Base-by-base conservation (phyloP, 2,888 invertebrate species). In the Schizotus pectinicornis region DNA sequence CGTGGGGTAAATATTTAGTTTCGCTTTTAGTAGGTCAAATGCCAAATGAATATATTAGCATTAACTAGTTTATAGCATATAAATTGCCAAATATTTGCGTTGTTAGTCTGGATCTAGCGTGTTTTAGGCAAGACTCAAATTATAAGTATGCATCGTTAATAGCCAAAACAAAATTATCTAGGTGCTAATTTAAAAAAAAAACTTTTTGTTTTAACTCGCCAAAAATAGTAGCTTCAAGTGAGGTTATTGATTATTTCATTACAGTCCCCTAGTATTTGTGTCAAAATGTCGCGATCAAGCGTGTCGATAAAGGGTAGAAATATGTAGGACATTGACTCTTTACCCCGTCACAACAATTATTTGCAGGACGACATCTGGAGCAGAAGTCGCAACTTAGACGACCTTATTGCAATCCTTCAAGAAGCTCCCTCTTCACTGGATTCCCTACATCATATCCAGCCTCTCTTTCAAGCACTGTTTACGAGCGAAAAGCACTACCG, bases 401-500 rank as follows among this genome's bases (percentile, higher is more conserved):
- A 85, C 66, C 78, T 88, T 42, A 81, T 84, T 59, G 78, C 79
- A 9, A 80, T 83, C 32, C 75, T 91, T 32, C 81, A 80, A 81
- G 35, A 80, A 84, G 1, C 79, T 81, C 30, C 82, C 81, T 50
- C 64, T 85, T 62, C 79, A 81, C 12, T 72, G 80, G 42, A 80
- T 88, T 31, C 12, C 45, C 83, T 86, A 68, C 85, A 87, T 1
- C 82, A 86, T 73, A 79, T 90, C 69, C 83, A 85, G 63, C 82
- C 85, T 30, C 82, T 90, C 59, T 80, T 91, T 54, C 82, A 85
- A 65, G 85, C 88, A 30, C 77, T 86, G 45, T 79, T 91, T 12
- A 81, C 87, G 33, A 86, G 88, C 58, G 90, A 90, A 76, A 83
- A 85, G 56, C 78, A 80, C 65, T 67, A 72, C 7, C 59, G 70